phyloP scores from a whole-genome alignment of 2,113 vertebrate genomes.

The Leucopsar rothschildi region DNA sequence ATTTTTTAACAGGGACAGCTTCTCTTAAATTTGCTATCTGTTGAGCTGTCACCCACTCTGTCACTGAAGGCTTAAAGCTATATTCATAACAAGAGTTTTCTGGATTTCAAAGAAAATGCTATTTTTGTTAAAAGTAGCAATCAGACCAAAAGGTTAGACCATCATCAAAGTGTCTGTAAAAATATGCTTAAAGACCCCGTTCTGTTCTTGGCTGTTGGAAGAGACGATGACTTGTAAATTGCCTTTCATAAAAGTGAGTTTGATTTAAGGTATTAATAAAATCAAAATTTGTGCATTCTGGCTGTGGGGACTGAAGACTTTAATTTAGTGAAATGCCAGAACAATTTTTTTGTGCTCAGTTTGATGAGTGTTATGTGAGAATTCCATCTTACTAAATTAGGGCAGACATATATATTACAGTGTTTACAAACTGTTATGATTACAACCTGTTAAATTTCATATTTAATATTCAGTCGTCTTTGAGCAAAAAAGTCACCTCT shows the following conservation, averaged over 20 bases:
- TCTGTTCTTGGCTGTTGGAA: conserved; percentile 35
- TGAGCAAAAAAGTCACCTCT: conserved; percentile 17
- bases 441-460: conserved; percentile 68
- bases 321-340: conserved; percentile 73
- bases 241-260: conserved; percentile 65
- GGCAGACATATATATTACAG: conserved; percentile 52
- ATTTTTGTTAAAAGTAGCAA: conserved; percentile 9
- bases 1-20: not conserved
- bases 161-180: conserved; percentile 43
- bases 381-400: conserved; percentile 60
- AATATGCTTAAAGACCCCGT: conserved; percentile 49
- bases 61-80: not conserved
- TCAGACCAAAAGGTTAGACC: conserved; percentile 34
- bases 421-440: conserved; percentile 66
- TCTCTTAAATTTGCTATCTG: not conserved
- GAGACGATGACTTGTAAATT: conserved; percentile 61
- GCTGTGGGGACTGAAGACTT: conserved; percentile 61
- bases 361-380: conserved; percentile 62
- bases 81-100: not conserved
- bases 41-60: conserved; percentile 17
- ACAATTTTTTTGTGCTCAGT: conserved; percentile 59
- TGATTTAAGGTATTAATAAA: conserved; percentile 79
- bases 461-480: conserved; percentile 55
- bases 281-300: conserved; percentile 67
- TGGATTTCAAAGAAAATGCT: conserved; percentile 24